Evolutionary conservation across 2,113 vertebrate species (phyloP).

Genomic region (Ciconia boyciana): DNA sequence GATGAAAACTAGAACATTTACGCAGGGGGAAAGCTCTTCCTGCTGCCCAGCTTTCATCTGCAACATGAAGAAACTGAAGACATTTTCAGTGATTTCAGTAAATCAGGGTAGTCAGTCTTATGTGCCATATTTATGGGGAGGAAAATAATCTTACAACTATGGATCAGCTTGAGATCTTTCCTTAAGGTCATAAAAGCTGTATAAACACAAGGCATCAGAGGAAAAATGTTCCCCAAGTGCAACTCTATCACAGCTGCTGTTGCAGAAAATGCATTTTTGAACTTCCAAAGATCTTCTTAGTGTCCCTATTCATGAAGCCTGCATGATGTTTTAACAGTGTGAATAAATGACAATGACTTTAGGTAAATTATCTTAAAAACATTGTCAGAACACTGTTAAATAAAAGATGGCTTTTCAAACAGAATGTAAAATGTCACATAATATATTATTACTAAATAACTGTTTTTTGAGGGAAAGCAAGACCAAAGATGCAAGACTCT

Average conservation of each 20-base stretch:
- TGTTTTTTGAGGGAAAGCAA: background rate
- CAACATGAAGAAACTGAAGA: background rate
- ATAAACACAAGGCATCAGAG: background rate
- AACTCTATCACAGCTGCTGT: background rate
- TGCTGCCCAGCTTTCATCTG: background rate
- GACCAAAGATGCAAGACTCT: background rate
- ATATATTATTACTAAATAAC: conserved; percentile 3
- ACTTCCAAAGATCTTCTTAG: background rate
- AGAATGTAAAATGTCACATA: conserved; percentile 32
- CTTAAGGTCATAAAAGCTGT: conserved; percentile 4
- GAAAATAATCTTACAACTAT: background rate
- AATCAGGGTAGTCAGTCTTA: background rate
- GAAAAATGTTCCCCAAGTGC: background rate
- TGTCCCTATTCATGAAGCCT: background rate
- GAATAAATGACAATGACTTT: conserved; percentile 10
- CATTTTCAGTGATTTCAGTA: background rate
- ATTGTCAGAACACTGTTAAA: conserved; percentile 18
- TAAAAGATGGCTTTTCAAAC: conserved; percentile 50
- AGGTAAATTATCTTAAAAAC: conserved; percentile 28
- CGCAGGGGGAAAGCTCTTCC: background rate
- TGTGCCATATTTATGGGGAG: background rate
- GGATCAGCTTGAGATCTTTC: background rate
- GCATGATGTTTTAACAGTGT: background rate
- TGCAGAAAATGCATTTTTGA: conserved; percentile 10
- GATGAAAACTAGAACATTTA: background rate